Conservation (phyloP, 2,797 vertebrate genomes). For the Chelonia mydas region DNA sequence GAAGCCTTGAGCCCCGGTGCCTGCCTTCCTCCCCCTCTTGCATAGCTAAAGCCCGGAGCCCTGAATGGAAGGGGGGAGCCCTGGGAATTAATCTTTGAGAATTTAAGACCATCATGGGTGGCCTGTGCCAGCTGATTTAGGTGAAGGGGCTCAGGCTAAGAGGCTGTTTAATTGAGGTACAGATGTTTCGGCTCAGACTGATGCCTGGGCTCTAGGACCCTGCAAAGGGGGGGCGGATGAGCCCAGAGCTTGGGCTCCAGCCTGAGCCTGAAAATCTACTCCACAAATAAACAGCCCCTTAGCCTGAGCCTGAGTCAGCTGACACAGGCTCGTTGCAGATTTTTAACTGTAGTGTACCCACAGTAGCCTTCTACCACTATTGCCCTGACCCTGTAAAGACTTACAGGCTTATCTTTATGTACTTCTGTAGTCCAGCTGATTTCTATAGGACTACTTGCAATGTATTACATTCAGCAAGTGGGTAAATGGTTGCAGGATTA, state of each 20-base stretch:
- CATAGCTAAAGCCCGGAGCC: too few species aligned
- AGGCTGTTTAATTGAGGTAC: not conserved
- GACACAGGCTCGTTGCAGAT: not conserved
- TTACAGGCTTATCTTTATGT: not conserved
- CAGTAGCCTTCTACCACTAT: conserved; percentile 42
- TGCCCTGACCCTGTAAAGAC: conserved; percentile 51
- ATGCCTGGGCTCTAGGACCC: too few species aligned
- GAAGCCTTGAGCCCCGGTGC: too few species aligned
- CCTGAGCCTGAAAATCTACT: not conserved
- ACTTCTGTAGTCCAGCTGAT: not conserved
- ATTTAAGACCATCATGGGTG: too few species aligned
- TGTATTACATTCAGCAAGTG: not conserved
- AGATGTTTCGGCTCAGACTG: not conserved
- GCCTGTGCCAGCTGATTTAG: not conserved
- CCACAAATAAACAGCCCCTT: not conserved
- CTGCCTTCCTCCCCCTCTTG: too few species aligned
- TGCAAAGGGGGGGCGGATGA: too few species aligned
- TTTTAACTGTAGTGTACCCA: not conserved
- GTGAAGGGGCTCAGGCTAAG: not conserved
- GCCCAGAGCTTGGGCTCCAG: not conserved
- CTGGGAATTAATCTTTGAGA: too few species aligned
- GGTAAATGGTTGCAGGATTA: not conserved
- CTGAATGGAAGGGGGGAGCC: too few species aligned
- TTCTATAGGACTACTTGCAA: not conserved
- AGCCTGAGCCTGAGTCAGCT: too few species aligned